These are phyloP conservation scores for Empidonax traillii DNA, from an alignment of 2,113 vertebrate genomes.

Conservation along the genomic window DNA sequence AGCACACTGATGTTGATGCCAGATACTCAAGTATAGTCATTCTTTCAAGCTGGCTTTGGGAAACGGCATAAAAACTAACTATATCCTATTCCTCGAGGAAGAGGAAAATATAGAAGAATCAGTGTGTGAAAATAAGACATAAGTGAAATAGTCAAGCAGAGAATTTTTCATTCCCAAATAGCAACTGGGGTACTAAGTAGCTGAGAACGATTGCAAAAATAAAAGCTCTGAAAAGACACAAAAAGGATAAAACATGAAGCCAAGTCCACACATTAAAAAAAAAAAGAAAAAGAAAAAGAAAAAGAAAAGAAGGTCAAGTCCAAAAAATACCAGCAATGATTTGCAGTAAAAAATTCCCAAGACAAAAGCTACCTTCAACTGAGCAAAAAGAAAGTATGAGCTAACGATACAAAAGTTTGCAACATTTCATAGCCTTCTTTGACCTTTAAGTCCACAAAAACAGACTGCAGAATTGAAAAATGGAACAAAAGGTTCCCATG, in stretches of 20 bases:
- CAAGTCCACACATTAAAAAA: not conserved
- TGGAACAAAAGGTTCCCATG: not conserved
- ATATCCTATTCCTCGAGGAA: not conserved
- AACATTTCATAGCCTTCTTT: not conserved
- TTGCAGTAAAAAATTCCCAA: not conserved
- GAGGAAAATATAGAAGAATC: not conserved
- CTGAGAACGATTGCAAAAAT: not conserved
- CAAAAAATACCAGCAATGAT: not conserved
- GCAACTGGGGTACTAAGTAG: not conserved
- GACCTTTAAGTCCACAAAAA: not conserved
- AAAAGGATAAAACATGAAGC: not conserved
- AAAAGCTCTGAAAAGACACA: not conserved
- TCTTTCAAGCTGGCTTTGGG: not conserved
- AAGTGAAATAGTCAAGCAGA: not conserved
- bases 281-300: not conserved
- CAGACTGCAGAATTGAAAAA: not conserved
- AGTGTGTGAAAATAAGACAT: not conserved
- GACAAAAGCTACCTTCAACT: not conserved
- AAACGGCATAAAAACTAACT: not conserved
- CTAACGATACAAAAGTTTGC: not conserved
- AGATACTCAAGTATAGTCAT: not conserved
- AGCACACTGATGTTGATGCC: not conserved
- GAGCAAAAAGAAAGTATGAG: not conserved
- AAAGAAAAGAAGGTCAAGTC: not conserved
- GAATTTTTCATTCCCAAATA: not conserved